These are phyloP conservation scores for Pandemis corylana DNA, from an alignment of 2,888 invertebrate species.

Conservation along the genomic window DNA sequence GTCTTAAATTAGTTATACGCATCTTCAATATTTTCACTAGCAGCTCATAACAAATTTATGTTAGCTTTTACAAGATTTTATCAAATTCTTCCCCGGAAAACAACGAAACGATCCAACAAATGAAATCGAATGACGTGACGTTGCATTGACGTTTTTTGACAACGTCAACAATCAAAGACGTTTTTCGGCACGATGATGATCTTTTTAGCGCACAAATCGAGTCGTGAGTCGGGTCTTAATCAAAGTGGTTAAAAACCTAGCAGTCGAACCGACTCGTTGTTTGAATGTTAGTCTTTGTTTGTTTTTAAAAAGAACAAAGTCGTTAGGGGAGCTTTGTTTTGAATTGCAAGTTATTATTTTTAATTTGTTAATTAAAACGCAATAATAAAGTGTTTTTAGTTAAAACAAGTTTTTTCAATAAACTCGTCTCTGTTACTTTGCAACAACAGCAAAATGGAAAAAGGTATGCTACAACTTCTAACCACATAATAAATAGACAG, in stretches of 20 bases:
- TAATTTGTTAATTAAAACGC: background rate
- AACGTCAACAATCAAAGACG: slow-evolving; percentile 53
- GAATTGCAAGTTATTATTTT: background rate
- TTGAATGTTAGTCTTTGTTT: background rate
- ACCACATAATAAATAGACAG: background rate
- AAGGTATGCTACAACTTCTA: slow-evolving; percentile 12
- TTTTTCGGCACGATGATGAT: background rate
- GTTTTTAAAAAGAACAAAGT: background rate
- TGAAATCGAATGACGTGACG: slow-evolving; percentile 38
- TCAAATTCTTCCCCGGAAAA: slow-evolving; percentile 45
- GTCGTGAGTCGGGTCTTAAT: background rate
- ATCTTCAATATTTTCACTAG: slow-evolving; percentile 63
- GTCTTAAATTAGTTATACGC: slow-evolving; percentile 86
- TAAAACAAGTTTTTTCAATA: background rate
- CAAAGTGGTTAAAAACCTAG: background rate
- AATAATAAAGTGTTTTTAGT: background rate
- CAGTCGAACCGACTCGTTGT: background rate
- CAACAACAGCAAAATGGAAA: slow-evolving; percentile 26
- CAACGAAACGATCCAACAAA: slow-evolving; percentile 45
- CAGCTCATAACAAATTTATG: slow-evolving; percentile 55
- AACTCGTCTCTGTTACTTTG: background rate
- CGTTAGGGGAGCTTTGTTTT: background rate
- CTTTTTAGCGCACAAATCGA: background rate
- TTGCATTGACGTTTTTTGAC: slow-evolving; percentile 48
- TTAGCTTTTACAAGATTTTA: slow-evolving; percentile 26